These are phyloP conservation scores for Drosophila sucinea DNA, from an alignment of 1,140 invertebrate species.

Conservation along the genomic window DNA sequence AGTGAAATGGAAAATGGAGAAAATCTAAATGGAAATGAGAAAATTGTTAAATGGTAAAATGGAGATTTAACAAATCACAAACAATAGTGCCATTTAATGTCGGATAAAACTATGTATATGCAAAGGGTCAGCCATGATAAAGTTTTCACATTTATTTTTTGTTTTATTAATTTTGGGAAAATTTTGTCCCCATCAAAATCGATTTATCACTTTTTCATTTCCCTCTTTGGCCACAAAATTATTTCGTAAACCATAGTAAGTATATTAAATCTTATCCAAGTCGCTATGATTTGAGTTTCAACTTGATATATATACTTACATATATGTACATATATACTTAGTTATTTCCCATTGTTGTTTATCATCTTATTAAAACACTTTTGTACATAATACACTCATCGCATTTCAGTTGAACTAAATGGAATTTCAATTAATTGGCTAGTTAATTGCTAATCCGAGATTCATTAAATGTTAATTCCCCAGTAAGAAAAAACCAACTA, in stretches of 20 bases:
- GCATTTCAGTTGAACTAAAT: constrained; percentile 3
- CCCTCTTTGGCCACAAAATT: background rate
- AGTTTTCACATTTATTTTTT: background rate
- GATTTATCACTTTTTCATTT: background rate
- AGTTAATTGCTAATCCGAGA: constrained; percentile 2
- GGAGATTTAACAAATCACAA: constrained; percentile 35
- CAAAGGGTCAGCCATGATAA: constrained; percentile 6
- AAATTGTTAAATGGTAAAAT: background rate
- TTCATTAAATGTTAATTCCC: constrained; percentile 12
- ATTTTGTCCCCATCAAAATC: background rate
- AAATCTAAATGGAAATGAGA: constrained; percentile 31
- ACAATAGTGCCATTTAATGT: constrained; percentile 3
- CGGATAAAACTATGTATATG: background rate
- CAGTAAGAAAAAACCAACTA: background rate
- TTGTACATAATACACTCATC: constrained; percentile 9
- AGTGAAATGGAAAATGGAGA: constrained; percentile 39
- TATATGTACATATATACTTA: too few species aligned
- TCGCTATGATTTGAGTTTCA: too few species aligned
- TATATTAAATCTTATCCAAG: too few species aligned
- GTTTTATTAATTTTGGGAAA: background rate
- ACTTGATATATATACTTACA: too few species aligned
- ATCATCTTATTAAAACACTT: background rate
- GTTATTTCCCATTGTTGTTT: background rate
- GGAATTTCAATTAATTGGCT: constrained; percentile 5
- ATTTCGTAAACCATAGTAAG: background rate